Conservation (phyloP, 2,888 invertebrate species). For the Tetragonisca angustula region DNA sequence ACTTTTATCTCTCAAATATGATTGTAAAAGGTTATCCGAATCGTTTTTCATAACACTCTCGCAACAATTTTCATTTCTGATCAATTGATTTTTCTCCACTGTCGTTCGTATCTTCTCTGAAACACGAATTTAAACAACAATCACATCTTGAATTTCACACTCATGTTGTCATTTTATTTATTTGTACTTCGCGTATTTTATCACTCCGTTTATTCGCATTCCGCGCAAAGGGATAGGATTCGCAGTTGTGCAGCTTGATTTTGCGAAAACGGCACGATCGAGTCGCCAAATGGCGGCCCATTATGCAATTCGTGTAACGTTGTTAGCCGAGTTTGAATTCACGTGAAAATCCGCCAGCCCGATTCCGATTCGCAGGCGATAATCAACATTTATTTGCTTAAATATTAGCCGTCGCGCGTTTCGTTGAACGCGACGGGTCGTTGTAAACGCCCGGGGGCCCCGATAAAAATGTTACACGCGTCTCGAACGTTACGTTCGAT, state of each 20-base stretch:
- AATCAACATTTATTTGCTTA: constrained; percentile 45
- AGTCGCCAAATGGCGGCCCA: constrained; percentile 20
- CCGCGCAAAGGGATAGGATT: neutral
- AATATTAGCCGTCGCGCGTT: constrained; percentile 26
- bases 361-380: constrained; percentile 20
- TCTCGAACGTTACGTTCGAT: constrained; percentile 9
- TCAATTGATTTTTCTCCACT: no score
- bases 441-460: neutral
- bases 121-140: no score
- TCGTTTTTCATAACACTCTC: no score
- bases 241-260: constrained; percentile 5
- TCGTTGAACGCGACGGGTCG: neutral
- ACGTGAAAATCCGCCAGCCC: constrained; percentile 20
- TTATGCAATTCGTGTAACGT: constrained; percentile 16
- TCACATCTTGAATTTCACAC: no score
- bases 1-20: no score
- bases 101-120: no score
- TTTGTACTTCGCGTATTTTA: no score
- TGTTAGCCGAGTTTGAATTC: constrained; percentile 22
- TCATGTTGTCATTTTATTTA: no score
- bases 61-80: no score
- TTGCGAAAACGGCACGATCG: constrained; percentile 1
- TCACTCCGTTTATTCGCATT: no score
- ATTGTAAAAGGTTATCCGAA: no score
- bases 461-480: constrained; percentile 38